A percentile compares a stretch with the other conserved stretches of the same genome.
These are phyloP conservation scores for Corvus hawaiiensis DNA, from an alignment of 2,113 vertebrate species.

Conservation along the genomic window DNA sequence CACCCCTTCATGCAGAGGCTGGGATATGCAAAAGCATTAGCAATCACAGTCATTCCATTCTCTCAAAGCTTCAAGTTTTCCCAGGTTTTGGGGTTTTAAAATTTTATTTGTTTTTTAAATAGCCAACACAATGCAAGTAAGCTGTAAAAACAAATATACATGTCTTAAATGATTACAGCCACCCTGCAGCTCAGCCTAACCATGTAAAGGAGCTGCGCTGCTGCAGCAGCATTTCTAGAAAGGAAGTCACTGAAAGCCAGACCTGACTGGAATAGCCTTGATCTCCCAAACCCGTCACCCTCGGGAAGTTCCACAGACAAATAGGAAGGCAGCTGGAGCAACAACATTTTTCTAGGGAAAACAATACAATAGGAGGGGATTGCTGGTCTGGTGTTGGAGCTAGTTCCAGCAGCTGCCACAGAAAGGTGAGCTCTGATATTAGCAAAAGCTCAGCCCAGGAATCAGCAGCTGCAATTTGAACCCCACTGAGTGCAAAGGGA, in stretches of 20 bases:
- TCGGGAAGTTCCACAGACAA: constrained; percentile 24
- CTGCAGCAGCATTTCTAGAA: background rate
- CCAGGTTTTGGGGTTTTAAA: rapidly evolving
- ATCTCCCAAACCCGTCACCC: background rate
- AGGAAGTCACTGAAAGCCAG: background rate
- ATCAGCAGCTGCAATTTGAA: background rate
- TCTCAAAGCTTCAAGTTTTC: background rate
- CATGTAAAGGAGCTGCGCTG: background rate
- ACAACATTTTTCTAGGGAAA: background rate
- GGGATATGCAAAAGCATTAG: background rate
- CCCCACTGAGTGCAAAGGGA: background rate
- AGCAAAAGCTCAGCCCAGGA: background rate
- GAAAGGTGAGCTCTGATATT: background rate
- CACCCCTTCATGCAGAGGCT: background rate
- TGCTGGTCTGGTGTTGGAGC: background rate
- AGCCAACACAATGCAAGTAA: background rate
- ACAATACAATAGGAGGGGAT: background rate
- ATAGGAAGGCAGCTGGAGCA: constrained; percentile 6
- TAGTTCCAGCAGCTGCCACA: background rate
- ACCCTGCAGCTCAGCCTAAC: background rate
- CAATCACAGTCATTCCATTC: background rate
- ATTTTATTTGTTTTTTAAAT: background rate
- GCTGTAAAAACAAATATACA: background rate
- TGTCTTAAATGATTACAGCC: background rate
- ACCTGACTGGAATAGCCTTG: background rate